These are phyloP conservation scores for Agrochola circellaris DNA, from an alignment of 2,888 invertebrate species.

Conservation along the genomic window DNA sequence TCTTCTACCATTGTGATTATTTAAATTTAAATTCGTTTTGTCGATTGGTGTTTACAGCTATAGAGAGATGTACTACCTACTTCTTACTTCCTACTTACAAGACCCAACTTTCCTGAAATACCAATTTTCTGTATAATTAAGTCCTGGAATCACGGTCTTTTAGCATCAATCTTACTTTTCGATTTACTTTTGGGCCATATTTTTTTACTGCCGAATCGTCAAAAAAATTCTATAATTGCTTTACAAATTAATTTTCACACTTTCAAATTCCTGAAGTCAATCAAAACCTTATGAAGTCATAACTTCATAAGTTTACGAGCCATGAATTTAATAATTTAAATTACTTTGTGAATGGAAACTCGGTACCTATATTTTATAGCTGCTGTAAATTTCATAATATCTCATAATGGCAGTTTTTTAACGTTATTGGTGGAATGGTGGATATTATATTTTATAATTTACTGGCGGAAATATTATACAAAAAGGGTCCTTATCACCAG, in stretches of 20 bases:
- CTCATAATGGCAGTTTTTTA: conserved; percentile 19
- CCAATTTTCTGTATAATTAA: neutral
- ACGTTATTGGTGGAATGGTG: neutral
- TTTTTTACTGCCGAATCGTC: neutral
- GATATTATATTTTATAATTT: conserved; percentile 1
- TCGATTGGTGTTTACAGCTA: too few relatives aligned
- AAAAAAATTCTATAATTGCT: neutral
- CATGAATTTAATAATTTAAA: conserved; percentile 58
- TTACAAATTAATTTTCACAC: neutral
- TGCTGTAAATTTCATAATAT: conserved; percentile 57
- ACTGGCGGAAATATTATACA: conserved; percentile 5
- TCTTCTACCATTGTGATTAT: too few relatives aligned
- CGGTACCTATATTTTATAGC: conserved; percentile 50
- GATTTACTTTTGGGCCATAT: neutral
- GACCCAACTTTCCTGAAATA: neutral
- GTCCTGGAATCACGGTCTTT: neutral
- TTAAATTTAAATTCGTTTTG: too few relatives aligned
- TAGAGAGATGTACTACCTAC: too few relatives aligned
- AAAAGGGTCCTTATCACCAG: neutral
- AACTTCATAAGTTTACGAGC: conserved; percentile 48
- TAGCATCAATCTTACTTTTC: neutral
- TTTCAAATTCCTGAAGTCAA: conserved; percentile 11
- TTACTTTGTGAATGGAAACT: conserved; percentile 44
- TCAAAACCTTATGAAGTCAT: neutral
- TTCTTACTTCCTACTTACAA: neutral